Evolutionary conservation across 2,797 vertebrate genomes (phyloP), one percentile per base, ranked within the genome.

Genomic region (Ispidina lecontei): DNA sequence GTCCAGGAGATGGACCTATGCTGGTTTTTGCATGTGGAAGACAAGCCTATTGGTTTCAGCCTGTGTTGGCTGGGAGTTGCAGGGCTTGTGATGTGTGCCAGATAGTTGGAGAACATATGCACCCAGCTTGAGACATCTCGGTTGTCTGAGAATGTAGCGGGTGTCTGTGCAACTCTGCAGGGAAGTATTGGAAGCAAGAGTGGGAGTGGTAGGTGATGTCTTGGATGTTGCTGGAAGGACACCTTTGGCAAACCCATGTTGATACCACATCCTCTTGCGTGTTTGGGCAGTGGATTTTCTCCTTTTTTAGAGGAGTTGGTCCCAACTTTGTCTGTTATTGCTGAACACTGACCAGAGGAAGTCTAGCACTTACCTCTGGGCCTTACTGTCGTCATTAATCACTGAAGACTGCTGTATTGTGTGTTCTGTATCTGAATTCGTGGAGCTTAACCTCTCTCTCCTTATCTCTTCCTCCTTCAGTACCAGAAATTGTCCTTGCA

Each of bases 401-500:
- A 90, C 9, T 2, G 54, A 29, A 39, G 39, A 39, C 56, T 5
- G 2, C 14, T 70, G 69, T 69, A 56, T 51, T 58, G 13, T 18
- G 25, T 33, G 23, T 51, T 43, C 33, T 1, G 0, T 63, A 1
- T 21, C 69, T 8, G 26, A 18, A 62, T 55, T 20, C 1, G 0
- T 37, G 56, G 37, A 16, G 51, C 52, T 72, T 85, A 73, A 83
- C 22, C 44, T 90, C 39, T 84, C 68, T 89, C 49, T 76, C 62
- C 68, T 93, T 93, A 78, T 95, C 90, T 93, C 64, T 88, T 94
- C 83, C 89, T 94, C 73, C 69, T 68, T 69, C 94, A 95, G 93
- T 83, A 65, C 83, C 68, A 92, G 86, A 65, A 91, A 94, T 83
- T 98, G 97, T 88, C 97, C 97, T 92, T 97, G 97, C 98, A 98